Base-by-base conservation (phyloP, 2,888 invertebrate species). In the Oxycera nigricornis region DNA sequence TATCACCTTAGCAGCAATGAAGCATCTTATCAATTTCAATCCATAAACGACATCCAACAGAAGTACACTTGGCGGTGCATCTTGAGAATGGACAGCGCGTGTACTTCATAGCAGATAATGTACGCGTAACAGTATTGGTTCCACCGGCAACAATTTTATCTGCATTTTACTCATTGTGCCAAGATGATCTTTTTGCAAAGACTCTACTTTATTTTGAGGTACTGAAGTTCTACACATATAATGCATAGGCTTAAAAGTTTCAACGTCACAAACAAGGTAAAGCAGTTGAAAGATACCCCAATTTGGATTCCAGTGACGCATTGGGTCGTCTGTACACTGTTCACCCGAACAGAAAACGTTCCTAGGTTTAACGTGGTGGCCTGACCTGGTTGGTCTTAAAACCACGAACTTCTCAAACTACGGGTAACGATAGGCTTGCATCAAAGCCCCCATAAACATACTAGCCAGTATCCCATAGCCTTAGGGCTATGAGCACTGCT, bases 171-270 rank as follows among this genome's bases (percentile, higher is more conserved):
- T 55, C 24, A 55, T 55, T 55, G 55, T 55, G 55, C 55, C 55
- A 17, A 55, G 77, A 73, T 68, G 78, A 77, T 78, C 30, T 24
- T n/a, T 79, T 79, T 74, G 79, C 79, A n/a, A n/a, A n/a, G n/a
- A n/a, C n/a, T n/a, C n/a, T n/a, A n/a, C n/a, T n/a, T n/a, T n/a
- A n/a, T n/a, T n/a, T n/a, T n/a, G n/a, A n/a, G n/a, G n/a, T n/a
- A 74, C 80, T 80, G 70, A 73, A 72, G 52, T 80, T 79, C 78
- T 80, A 77, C 73, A 81, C 79, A 70, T 80, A 78, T 78, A 79
- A 81, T 77, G 75, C 76, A 74, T 79, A 79, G 74, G 77, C 78
- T 73, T 80, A 79, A 76, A 79, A 79, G 77, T 82, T 79, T 61
- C 74, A 79, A 78, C 76, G 80, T 62, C 78, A 80, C 52, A 80